Base-by-base conservation (phyloP, 2,888 invertebrate species). In the Metalampra italica region DNA sequence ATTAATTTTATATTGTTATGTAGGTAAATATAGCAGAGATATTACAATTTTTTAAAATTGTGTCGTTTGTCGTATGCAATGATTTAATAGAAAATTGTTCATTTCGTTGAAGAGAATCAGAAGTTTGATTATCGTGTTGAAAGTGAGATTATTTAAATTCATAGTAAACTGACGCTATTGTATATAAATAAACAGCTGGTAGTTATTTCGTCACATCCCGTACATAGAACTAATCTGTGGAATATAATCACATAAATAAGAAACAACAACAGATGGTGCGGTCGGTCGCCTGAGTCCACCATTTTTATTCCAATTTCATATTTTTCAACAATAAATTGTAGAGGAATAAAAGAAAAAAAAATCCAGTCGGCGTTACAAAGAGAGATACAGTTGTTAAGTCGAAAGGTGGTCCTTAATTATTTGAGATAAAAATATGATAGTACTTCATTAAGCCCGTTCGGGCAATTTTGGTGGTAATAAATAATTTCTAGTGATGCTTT, bases 181-280 rank as follows among this genome's bases (percentile, higher is more conserved):
- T n/a, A n/a, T n/a, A n/a, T n/a, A n/a, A n/a, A n/a, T n/a, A n/a
- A 22, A 22, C 3, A 22, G 5, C 22, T 5, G 22, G 5, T 22
- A 22, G 22, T 5, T 22, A 22, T 22, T 22, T 22, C 22, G 2
- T 22, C 2, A 2, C 22, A 22, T 22, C 22, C 22, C 5, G 22
- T 22, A 34, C 15, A 40, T 56, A 66, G 66, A 62, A 67, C 72
- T 75, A 73, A 77, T 77, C 73, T 73, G 69, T 78, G 70, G 71
- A 71, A 69, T 77, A 81, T 77, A 81, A 79, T 84, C 78, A 78
- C 84, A 86, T 87, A 86, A 86, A 87, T 84, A 83, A 81, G 32
- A 60, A 64, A 64, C 68, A 75, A 75, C 78, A 83, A 81, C 85
- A 83, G 82, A 85, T 82, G 83, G 72, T 62, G 61, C 66, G 66